Base-by-base conservation (phyloP, 2,888 invertebrate genomes). In the Nomada ruficornis region DNA sequence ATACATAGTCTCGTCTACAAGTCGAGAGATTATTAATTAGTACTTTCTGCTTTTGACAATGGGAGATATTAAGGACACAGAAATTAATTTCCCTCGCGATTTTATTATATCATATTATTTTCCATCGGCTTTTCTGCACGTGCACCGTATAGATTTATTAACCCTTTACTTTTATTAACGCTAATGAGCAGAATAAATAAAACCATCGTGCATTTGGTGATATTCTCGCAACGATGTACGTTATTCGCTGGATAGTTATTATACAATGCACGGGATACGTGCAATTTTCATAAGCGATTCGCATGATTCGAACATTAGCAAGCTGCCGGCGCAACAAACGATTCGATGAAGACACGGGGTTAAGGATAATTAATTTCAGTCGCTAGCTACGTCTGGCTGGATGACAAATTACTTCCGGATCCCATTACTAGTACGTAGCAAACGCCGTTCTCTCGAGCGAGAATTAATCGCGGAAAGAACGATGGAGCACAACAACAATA, bases 381-480 rank as follows among this genome's bases (percentile, higher is more conserved):
- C 59, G 64, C 47, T 52, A 18, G 69, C 13, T 13, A 72, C 76
- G 82, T 85, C 87, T 72, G 69, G 55, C 42, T 73, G 75, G n/a
- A 69, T 84, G 85, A 86, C 79, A 77, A 82, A 86, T 87, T 85
- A 85, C 80, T 87, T 86, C 87, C 87, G 85, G 80, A 67, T 57
- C 52, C 70, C 76, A 87, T 86, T 83, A 86, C 69, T 52, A 74
- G 44, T 57, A 59, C 65, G 64, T 47, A 59, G 69, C 67, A 52
- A 59, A 23, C 29, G 55, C 47, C 47, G 36, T 20, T 72, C 77
- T 77, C 57, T 59, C 62, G 42, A 55, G 67, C 67, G 59, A 77
- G 72, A 77, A 77, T 80, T 77, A 63, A 68, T 78, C 71, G 63
- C 72, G 52, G 29, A 47, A 62, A 65, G 57, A 29, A 57, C 50